Conservation (phyloP, 2,888 invertebrate species). For the Temnothorax ravouxi region DNA sequence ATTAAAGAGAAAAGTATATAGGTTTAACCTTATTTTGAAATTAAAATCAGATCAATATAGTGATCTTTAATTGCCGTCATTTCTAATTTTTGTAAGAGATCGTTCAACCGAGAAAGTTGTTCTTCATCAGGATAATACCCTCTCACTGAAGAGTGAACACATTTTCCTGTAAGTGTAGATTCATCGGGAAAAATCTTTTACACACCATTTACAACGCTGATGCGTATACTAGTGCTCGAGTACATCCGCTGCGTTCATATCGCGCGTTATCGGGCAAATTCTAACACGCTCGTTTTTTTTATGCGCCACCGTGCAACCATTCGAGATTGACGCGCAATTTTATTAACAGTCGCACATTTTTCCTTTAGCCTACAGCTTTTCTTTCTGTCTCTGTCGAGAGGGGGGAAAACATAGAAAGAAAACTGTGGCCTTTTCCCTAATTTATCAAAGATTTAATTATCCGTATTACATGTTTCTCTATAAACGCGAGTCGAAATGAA, state of each 20-base stretch:
- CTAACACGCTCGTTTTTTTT: background rate
- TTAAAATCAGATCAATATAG: slow-evolving; percentile 16
- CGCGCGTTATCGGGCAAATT: background rate
- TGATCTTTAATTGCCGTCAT: background rate
- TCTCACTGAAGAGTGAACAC: background rate
- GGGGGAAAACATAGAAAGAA: background rate
- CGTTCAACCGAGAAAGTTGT: background rate
- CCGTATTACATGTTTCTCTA: background rate
- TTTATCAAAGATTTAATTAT: slow-evolving; percentile 16
- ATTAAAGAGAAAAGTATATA: background rate
- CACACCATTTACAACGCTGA: slow-evolving; percentile 20
- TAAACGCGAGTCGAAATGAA: background rate
- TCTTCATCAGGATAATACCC: background rate
- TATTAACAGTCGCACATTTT: slow-evolving; percentile 5
- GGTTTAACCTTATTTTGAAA: background rate
- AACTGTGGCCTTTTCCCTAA: slow-evolving; percentile 6
- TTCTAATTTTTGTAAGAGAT: background rate
- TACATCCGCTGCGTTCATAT: background rate
- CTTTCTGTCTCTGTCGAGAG: background rate
- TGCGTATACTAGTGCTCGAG: background rate
- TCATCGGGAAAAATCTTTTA: slow-evolving; percentile 1
- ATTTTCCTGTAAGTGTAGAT: background rate
- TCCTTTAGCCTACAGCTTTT: background rate
- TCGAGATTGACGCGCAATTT: slow-evolving; percentile 20
- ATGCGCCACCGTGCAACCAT: too few relatives aligned